A percentile compares a stretch with the other conserved stretches of the same genome.
These are phyloP conservation scores for Nesometra sesokonis DNA, from an alignment of 35 echinoderm and acorn worm species.

Conservation along the genomic window DNA sequence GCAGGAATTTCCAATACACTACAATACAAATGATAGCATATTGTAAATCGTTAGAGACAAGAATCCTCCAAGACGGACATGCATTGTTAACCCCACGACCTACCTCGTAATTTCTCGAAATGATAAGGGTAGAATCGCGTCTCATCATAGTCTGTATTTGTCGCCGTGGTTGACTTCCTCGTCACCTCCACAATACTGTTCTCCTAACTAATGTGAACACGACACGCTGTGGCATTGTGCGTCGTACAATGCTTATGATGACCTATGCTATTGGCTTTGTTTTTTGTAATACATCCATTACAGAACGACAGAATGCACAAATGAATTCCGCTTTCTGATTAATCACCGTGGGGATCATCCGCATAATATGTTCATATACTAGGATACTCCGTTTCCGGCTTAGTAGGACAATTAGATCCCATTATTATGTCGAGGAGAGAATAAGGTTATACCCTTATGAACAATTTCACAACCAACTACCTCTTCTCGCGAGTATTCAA, in stretches of 20 bases:
- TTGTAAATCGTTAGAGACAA: neutral
- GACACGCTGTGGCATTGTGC: neutral
- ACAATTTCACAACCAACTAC: neutral
- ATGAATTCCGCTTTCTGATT: neutral
- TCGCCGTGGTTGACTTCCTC: neutral
- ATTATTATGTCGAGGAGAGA: neutral
- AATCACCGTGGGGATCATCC: neutral
- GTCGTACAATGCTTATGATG: neutral
- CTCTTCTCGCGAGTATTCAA: neutral
- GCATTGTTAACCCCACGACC: neutral
- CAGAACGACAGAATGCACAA: neutral
- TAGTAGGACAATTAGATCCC: neutral
- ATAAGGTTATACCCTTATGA: neutral
- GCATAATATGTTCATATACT: constrained; percentile 1
- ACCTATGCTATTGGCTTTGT: neutral
- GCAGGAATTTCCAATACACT: neutral
- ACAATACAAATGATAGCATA: neutral
- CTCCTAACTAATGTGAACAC: neutral
- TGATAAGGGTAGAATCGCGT: neutral
- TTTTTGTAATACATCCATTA: neutral
- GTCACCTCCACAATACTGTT: neutral
- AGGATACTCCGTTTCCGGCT: neutral
- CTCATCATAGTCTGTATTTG: neutral
- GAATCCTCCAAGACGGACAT: neutral
- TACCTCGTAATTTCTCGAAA: neutral